Base-by-base conservation (phyloP, 2,888 invertebrate genomes). In the Trichogramma dendrolimi region DNA sequence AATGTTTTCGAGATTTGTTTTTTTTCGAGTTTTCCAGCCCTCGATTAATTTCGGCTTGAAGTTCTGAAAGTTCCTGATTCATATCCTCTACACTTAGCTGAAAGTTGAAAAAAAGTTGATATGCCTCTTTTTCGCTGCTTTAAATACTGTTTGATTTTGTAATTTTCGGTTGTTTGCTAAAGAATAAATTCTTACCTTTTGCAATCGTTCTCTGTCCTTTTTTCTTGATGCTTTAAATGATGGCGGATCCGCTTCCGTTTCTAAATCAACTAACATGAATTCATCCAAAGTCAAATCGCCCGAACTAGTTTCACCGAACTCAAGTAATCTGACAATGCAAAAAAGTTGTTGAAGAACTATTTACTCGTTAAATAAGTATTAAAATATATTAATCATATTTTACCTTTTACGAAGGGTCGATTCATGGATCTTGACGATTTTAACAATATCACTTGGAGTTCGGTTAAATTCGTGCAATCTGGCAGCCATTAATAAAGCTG, bases 251-350 rank as follows among this genome's bases (percentile, higher is more conserved):
- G 94, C 94, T 73, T 96, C 96, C 70, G 95, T 94, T 76, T 97
- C 96, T 69, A 99, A 81, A 77, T 99, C 97, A 0, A 98, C 93
- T 0, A 90, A 91, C 88, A 96, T 92, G 77, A 99, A 99, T 81
- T 99, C 97, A 70, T 98, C 96, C 40, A 97, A 82, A 0, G 98
- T 97, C 58, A 99, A 81, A 6, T 91, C 89, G 73, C 96, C 94
- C 8, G 96, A 95, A 0, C 98, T 96, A 0, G 99, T 99, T 71
- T 95, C 94, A 0, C 95, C 94, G 79, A 99, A 99, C 81, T 99
- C 99, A 41, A 91, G 85, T 47, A 99, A 82, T 63, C 92, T 86
- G 62, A 4, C 62, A 57, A 59, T 61, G 56, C 11, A 43, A 51
- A 6, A 39, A 38, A 6, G 8, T 39, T 5, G n/a, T 11, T 55